A percentile compares a stretch with the other conserved stretches of the same genome.
Conservation (phyloP, 2,888 invertebrate species). For the Desoria tigrina region DNA sequence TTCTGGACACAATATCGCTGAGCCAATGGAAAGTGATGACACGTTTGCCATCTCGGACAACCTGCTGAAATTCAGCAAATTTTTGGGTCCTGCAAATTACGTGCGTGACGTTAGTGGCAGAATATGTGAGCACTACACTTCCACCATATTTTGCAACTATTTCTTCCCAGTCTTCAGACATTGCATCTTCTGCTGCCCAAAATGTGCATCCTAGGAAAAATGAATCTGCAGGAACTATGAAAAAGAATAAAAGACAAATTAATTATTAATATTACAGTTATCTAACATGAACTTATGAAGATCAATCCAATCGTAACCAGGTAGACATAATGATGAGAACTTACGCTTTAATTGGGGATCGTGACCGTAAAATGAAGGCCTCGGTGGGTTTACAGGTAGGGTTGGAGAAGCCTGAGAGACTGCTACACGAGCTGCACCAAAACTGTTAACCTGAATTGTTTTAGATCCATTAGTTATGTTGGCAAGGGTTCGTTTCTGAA, state of each 20-base stretch:
- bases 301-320: too few relatives aligned
- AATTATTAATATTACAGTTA: neutral
- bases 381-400: constrained; percentile 48
- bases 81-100: constrained; percentile 87
- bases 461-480: constrained; percentile 61
- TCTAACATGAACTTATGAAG: too few relatives aligned
- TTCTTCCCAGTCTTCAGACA: constrained; percentile 65
- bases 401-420: constrained; percentile 51
- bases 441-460: constrained; percentile 45
- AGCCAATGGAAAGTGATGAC: constrained; percentile 86
- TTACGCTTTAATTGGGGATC: constrained; percentile 81
- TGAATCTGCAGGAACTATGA: constrained; percentile 72
- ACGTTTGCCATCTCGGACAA: constrained; percentile 66
- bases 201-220: constrained; percentile 93
- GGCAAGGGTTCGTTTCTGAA: constrained; percentile 60
- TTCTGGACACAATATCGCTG: constrained; percentile 82
- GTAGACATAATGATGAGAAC: constrained; percentile 46
- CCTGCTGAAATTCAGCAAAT: constrained; percentile 86
- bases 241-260: constrained; percentile 8
- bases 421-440: constrained; percentile 36
- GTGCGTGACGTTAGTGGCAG: constrained; percentile 84
- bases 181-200: constrained; percentile 57
- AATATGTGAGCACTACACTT: constrained; percentile 78
- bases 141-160: constrained; percentile 80
- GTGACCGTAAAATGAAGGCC: constrained; percentile 84